Conservation (phyloP, 2,797 vertebrate species). For the Rallus crepitans region DNA sequence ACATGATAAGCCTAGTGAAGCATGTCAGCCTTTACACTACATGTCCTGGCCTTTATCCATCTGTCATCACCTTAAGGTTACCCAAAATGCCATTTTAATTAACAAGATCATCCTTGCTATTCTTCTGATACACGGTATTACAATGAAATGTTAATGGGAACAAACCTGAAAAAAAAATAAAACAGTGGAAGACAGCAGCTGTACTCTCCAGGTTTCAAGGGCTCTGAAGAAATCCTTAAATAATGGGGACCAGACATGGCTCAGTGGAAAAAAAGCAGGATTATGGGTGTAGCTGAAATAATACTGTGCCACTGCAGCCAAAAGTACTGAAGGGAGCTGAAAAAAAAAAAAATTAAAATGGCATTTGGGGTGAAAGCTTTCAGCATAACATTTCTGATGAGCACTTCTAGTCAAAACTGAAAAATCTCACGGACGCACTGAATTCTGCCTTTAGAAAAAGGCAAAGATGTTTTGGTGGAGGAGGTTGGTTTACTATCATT, state of each 20-base stretch:
- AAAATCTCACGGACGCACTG: neutral
- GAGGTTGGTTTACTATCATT: neutral
- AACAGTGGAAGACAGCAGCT: neutral
- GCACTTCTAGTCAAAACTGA: neutral
- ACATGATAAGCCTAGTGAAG: neutral
- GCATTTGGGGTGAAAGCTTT: neutral
- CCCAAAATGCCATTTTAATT: conserved; percentile 47
- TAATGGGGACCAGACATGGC: neutral
- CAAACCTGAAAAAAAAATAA: conserved; percentile 15
- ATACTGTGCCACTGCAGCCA: neutral
- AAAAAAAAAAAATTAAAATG: neutral
- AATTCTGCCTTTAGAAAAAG: neutral
- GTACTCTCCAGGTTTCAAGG: neutral
- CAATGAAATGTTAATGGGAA: conserved; percentile 18
- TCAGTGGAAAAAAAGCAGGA: neutral
- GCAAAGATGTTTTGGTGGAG: neutral
- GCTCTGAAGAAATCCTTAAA: conserved; percentile 2
- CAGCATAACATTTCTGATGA: neutral
- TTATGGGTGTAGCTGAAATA: neutral
- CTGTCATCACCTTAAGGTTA: neutral
- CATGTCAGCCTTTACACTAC: neutral
- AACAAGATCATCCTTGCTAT: conserved; percentile 26
- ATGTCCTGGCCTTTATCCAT: neutral
- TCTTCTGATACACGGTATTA: conserved; percentile 16
- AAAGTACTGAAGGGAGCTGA: neutral